These are phyloP conservation scores for Eurois occulta DNA, from an alignment of 2,888 invertebrate species.

Conservation along the genomic window DNA sequence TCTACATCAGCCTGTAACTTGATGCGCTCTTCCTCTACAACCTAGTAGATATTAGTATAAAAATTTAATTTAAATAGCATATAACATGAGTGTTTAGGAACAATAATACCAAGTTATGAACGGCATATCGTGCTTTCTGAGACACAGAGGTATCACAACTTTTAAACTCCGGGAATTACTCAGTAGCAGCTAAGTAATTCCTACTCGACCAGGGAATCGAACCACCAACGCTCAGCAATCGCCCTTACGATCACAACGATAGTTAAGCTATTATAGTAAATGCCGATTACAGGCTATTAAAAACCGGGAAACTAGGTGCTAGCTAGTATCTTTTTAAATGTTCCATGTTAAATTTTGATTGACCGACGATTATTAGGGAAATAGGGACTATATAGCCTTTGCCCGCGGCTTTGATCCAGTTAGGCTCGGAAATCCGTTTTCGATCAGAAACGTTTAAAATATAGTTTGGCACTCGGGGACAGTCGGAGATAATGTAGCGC, in stretches of 20 bases:
- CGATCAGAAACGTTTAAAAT: too few relatives aligned
- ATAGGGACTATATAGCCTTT: too few relatives aligned
- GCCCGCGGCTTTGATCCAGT: too few relatives aligned
- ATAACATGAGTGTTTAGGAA: background rate
- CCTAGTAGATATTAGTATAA: slow-evolving; percentile 60
- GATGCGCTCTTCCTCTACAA: slow-evolving; percentile 93
- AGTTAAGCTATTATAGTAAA: background rate
- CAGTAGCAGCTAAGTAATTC: background rate
- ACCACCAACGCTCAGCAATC: background rate
- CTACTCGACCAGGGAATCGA: background rate
- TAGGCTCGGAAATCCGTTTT: too few relatives aligned
- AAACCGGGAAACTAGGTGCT: background rate
- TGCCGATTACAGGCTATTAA: background rate
- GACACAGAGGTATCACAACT: background rate
- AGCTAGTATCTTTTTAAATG: background rate
- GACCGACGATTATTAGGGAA: too few relatives aligned
- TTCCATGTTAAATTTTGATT: background rate
- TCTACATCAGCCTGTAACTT: slow-evolving; percentile 95
- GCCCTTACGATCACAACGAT: background rate
- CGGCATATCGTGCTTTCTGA: background rate
- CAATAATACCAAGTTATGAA: background rate
- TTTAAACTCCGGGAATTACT: background rate
- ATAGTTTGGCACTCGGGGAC: too few relatives aligned
- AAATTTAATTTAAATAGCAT: background rate
- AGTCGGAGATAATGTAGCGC: too few relatives aligned